A percentile compares a stretch with the other conserved stretches of the same genome.
phyloP scores from a whole-genome alignment of 2,797 vertebrate species.

The Bufotes viridis region DNA sequence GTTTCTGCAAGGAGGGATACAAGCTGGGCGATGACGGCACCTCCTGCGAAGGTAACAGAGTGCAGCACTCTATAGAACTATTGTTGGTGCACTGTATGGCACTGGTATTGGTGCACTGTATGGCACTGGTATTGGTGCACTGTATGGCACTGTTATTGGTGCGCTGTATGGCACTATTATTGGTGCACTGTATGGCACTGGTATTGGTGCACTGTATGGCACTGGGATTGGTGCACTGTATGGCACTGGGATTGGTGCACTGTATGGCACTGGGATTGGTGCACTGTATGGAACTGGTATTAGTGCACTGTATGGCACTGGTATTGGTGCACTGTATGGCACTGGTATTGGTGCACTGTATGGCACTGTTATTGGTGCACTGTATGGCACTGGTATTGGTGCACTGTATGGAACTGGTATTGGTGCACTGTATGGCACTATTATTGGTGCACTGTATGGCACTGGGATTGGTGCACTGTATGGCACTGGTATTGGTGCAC shows the following conservation, averaged over 20 bases:
- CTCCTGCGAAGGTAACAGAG: slow-evolving; percentile 85
- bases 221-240: no score
- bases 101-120: not conserved
- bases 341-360: not conserved
- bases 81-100: not conserved
- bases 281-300: not conserved
- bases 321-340: not conserved
- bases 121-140: not conserved
- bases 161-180: not conserved
- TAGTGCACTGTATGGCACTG: not conserved
- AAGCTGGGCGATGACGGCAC: slow-evolving; percentile 90
- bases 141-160: not conserved
- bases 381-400: not conserved
- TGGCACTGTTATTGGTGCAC: not conserved
- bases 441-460: not conserved
- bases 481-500: not conserved
- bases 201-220: no score
- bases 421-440: not conserved
- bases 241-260: no score
- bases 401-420: not conserved
- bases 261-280: not conserved
- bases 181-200: not conserved
- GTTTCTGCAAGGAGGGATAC: slow-evolving; percentile 94
- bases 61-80: no score
- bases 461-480: not conserved